A percentile compares a stretch with the other conserved stretches of the same genome.
phyloP scores from a whole-genome alignment of 2,888 invertebrate genomes.

The Lottia scabra region DNA sequence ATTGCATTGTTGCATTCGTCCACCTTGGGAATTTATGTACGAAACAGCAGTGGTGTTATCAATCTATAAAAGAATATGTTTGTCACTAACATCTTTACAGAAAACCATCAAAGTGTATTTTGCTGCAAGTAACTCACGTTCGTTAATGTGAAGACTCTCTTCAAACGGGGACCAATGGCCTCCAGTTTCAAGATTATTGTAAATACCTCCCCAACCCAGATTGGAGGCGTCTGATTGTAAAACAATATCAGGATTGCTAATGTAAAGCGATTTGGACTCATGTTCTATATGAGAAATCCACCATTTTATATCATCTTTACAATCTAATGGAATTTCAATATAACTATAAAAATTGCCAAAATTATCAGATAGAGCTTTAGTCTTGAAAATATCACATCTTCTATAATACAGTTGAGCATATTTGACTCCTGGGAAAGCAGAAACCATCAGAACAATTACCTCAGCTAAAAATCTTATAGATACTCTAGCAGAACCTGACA shows the following conservation, averaged over 20 bases:
- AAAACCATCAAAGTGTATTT: neutral
- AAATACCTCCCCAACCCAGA: slow-evolving; percentile 16
- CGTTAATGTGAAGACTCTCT: neutral
- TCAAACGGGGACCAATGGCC: neutral
- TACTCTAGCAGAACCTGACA: neutral
- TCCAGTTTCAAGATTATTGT: neutral
- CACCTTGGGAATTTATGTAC: slow-evolving; percentile 17
- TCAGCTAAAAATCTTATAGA: slow-evolving; percentile 9
- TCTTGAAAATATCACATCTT: slow-evolving; percentile 14
- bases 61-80: slow-evolving; percentile 3
- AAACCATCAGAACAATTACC: slow-evolving; percentile 11
- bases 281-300: slow-evolving; percentile 19
- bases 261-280: neutral
- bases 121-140: neutral
- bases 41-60: slow-evolving; percentile 19
- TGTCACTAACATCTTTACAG: neutral
- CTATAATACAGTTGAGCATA: slow-evolving; percentile 18
- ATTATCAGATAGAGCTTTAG: slow-evolving; percentile 10
- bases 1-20: slow-evolving; percentile 11
- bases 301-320: slow-evolving; percentile 17
- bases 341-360: slow-evolving; percentile 14
- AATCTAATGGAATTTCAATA: neutral
- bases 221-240: slow-evolving; percentile 10
- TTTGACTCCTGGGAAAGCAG: slow-evolving; percentile 11
- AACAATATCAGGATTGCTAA: neutral